Percentiles rank a stretch among this genome's conserved stretches.
phyloP scores from a whole-genome alignment of 2,888 invertebrate genomes.

The Sphaerophoria taeniata region DNA sequence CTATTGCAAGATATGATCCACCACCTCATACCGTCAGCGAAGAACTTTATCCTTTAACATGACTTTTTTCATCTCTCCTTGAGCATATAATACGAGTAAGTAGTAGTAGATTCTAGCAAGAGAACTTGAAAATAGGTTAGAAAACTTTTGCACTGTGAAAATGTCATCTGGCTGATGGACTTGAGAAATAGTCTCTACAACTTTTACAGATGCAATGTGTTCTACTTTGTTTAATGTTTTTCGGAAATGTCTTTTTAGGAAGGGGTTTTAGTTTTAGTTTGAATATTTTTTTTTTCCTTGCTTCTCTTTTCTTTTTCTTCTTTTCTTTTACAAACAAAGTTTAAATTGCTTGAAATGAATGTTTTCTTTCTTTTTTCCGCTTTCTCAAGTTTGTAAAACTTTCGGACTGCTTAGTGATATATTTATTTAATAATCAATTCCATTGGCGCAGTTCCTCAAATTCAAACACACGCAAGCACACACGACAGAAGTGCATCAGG shows the following conservation, averaged over 20 bases:
- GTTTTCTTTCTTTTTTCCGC: not conserved
- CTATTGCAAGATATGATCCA: conserved; percentile 35
- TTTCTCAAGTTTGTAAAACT: conserved; percentile 2
- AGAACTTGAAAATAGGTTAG: not conserved
- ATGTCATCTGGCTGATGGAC: conserved; percentile 71
- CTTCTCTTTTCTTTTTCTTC: not conserved
- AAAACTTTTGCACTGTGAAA: conserved; percentile 59
- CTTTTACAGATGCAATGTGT: conserved; percentile 64
- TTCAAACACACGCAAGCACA: too few species aligned
- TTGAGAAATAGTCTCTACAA: conserved; percentile 57
- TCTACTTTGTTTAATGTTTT: conserved; percentile 59
- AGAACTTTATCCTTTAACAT: conserved; percentile 57
- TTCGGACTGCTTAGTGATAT: not conserved
- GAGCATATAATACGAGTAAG: conserved; percentile 2
- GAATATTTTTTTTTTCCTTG: not conserved
- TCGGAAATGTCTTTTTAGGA: conserved; percentile 41
- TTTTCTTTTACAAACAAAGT: conserved; percentile 13
- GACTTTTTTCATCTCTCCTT: conserved; percentile 7
- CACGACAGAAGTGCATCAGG: too few species aligned
- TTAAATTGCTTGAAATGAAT: conserved; percentile 14
- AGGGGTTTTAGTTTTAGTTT: conserved; percentile 2
- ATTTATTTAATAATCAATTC: conserved; percentile 14
- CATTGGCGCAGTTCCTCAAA: not conserved
- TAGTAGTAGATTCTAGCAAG: conserved; percentile 49
- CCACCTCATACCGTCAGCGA: conserved; percentile 23